A percentile compares a stretch with the other conserved stretches of the same genome.
Conservation (phyloP, 1,140 invertebrate species). For the Drosophila takahashii region DNA sequence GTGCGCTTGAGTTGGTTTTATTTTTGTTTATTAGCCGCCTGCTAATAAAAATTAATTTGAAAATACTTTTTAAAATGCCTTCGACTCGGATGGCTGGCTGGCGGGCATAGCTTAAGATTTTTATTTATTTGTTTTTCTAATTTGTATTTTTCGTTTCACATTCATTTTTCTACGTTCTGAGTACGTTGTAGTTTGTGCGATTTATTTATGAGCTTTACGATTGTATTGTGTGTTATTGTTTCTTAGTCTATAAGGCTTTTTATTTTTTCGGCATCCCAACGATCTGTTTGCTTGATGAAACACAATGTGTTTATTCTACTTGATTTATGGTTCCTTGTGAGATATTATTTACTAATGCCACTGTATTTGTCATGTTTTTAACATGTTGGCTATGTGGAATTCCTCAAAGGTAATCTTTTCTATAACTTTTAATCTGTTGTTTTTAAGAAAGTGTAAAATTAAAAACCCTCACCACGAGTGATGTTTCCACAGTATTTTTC, state of each 20-base stretch:
- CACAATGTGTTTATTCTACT: slow-evolving; percentile 44
- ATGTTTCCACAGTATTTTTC: background rate
- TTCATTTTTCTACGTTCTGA: slow-evolving; percentile 45
- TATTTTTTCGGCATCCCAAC: slow-evolving; percentile 13
- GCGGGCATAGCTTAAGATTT: slow-evolving; percentile 63
- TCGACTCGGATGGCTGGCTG: slow-evolving; percentile 24
- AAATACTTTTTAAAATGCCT: slow-evolving; percentile 74
- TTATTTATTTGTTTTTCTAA: slow-evolving; percentile 81
- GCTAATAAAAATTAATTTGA: slow-evolving; percentile 83
- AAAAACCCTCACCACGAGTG: background rate
- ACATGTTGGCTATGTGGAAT: slow-evolving; percentile 44
- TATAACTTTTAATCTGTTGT: background rate
- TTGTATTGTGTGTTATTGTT: slow-evolving; percentile 44
- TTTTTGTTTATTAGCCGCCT: slow-evolving; percentile 75
- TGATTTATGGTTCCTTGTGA: slow-evolving; percentile 61
- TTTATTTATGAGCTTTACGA: slow-evolving; percentile 69
- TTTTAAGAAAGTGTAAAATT: background rate
- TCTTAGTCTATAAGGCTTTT: slow-evolving; percentile 8
- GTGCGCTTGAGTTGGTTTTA: slow-evolving; percentile 39
- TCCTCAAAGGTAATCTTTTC: slow-evolving; percentile 16
- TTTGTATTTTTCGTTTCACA: slow-evolving; percentile 61
- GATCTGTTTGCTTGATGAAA: slow-evolving; percentile 47
- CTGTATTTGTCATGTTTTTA: slow-evolving; percentile 52
- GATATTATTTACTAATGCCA: slow-evolving; percentile 41
- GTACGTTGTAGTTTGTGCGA: slow-evolving; percentile 55